These are phyloP conservation scores for Rhysida immarginata DNA, from an alignment of 1,140 invertebrate species.

Conservation along the genomic window DNA sequence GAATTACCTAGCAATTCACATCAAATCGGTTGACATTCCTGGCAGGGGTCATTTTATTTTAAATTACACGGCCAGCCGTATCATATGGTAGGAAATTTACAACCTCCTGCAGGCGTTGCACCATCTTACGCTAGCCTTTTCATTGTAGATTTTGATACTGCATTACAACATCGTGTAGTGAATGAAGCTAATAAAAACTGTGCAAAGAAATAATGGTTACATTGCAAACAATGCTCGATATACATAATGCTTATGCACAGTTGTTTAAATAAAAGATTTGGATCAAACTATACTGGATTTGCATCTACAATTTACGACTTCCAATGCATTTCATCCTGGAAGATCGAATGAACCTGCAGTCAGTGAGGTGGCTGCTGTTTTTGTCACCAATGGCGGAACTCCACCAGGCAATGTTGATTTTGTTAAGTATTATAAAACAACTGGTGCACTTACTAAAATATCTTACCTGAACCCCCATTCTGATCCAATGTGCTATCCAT, in stretches of 20 bases:
- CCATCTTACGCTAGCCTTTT: neutral
- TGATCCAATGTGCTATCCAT: too few species aligned
- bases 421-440: too few species aligned
- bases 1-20: neutral
- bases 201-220: neutral
- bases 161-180: neutral
- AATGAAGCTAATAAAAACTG: neutral
- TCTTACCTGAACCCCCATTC: too few species aligned
- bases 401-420: too few species aligned
- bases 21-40: neutral
- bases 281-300: neutral
- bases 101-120: neutral
- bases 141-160: neutral
- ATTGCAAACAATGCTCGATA: neutral
- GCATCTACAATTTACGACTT: neutral
- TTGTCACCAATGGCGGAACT: too few species aligned
- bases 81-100: neutral
- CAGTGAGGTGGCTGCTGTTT: too few species aligned
- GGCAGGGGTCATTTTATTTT: neutral
- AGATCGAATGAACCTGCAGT: too few species aligned
- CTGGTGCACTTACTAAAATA: too few species aligned
- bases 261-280: neutral
- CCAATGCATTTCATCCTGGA: too few species aligned
- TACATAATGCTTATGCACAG: neutral
- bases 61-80: neutral